Evolutionary conservation across 2,797 vertebrate genomes (phyloP), one percentile per base, ranked within the genome.

Genomic region (Intellagama lesueurii): DNA sequence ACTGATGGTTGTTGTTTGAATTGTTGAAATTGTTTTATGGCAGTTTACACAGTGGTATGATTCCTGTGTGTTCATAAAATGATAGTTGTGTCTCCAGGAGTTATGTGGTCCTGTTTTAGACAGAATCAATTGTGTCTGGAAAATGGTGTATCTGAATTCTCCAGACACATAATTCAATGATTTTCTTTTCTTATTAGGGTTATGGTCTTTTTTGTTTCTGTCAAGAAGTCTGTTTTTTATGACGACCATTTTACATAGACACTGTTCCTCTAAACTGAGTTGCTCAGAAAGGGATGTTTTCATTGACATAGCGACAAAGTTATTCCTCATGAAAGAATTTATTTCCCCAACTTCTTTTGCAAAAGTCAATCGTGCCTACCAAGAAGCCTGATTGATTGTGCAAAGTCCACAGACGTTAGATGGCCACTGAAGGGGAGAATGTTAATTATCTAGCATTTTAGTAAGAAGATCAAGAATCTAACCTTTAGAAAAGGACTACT

Each of bases 391-490:
- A 95, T 87, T 95, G 93, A 93, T 95, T 92, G 66, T 92, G 94
- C 90, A 93, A 95, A 95, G 92, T 94, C 94, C 95, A 44, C 91
- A 89, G 94, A 88, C 0, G 0, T 93, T 95, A 89, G 88, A 79
- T 91, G 82, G 91, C 84, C 88, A 81, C 60, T 92, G 91, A 93
- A 95, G 93, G 91, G 77, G 80, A 92, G 94, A 96, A 96, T 96
- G 92, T 96, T 96, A 96, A 96, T 97, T 96, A 96, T 95, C 93
- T 94, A 95, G 92, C 90, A 90, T 96, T 96, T 96, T 94, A 87
- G 85, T 92, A 92, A 73, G 90, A 94, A 93, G 93, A 91, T 94
- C 90, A 44, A 64, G 94, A 92, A 94, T 96, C 91, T 95, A 81
- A 92, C 95, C 91, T 96, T 95, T 93, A 90, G 91, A 94, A 94